Percentiles rank a stretch among this genome's conserved stretches.
These are phyloP conservation scores for Listronotus oregonensis DNA, from an alignment of 1,140 invertebrate genomes.

Conservation along the genomic window DNA sequence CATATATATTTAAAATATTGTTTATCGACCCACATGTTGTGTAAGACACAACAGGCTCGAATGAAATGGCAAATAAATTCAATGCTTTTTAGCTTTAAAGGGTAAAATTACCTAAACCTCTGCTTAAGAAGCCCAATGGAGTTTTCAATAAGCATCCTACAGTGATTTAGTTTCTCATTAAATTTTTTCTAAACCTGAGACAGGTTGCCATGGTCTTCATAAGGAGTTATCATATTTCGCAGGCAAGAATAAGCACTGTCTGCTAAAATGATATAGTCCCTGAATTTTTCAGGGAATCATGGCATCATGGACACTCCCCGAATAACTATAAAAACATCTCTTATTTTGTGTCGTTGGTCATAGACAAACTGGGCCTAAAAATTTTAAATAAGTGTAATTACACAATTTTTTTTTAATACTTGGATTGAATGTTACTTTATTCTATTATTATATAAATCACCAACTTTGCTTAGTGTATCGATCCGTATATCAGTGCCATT, in stretches of 20 bases:
- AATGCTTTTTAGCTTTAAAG: constrained; percentile 31
- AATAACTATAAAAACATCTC: constrained; percentile 42
- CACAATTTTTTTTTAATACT: constrained; percentile 14
- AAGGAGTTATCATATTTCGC: constrained; percentile 30
- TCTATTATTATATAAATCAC: constrained; percentile 45
- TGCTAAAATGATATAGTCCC: constrained; percentile 23
- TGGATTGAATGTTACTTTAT: constrained; percentile 45
- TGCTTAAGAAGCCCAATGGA: too few relatives aligned
- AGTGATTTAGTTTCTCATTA: constrained; percentile 29
- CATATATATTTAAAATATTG: too few relatives aligned
- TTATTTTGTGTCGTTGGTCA: constrained; percentile 34
- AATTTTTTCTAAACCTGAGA: constrained; percentile 16
- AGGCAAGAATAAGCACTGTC: constrained; percentile 29
- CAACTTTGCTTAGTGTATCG: constrained; percentile 37
- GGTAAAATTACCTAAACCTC: constrained; percentile 30
- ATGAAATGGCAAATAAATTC: constrained; percentile 9
- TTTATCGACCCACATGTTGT: too few relatives aligned
- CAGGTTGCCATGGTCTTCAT: constrained; percentile 20
- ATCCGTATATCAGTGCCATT: constrained; percentile 48
- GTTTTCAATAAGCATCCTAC: constrained; percentile 31
- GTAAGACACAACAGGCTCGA: too few relatives aligned
- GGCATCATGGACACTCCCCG: constrained; percentile 45
- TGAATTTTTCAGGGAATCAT: constrained; percentile 33
- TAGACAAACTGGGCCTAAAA: constrained; percentile 39
- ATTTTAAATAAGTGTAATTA: constrained; percentile 7